Evolutionary conservation across 2,113 vertebrate species (phyloP).

Genomic region (Brachypteracias leptosomus): DNA sequence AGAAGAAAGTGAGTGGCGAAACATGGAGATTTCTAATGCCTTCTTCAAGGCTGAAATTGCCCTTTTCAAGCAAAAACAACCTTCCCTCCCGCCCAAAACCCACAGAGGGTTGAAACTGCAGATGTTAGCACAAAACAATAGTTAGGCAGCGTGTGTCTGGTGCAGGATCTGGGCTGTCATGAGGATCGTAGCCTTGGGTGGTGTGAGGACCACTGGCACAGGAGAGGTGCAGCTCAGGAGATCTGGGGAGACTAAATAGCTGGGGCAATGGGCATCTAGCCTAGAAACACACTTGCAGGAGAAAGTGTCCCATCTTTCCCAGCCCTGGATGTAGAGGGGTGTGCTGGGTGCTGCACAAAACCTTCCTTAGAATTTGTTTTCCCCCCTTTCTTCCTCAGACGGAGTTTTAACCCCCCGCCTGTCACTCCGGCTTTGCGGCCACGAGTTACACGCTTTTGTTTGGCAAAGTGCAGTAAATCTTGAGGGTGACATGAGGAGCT

Average conservation of each 20-base stretch:
- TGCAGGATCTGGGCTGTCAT: background rate
- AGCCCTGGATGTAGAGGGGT: background rate
- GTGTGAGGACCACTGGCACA: background rate
- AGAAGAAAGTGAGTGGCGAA: background rate
- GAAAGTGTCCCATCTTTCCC: background rate
- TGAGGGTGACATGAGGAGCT: background rate
- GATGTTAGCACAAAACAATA: background rate
- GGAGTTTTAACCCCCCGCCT: background rate
- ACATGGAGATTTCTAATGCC: background rate
- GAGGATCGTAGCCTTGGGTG: accelerated
- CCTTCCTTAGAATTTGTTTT: background rate
- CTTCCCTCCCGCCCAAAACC: background rate
- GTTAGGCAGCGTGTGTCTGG: background rate
- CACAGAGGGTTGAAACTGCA: background rate
- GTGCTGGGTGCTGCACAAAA: background rate
- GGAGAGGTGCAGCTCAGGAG: background rate
- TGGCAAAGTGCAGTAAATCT: background rate
- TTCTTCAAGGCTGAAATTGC: background rate
- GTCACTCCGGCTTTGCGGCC: background rate
- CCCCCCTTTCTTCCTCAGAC: background rate
- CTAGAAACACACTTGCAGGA: background rate
- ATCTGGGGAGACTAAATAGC: background rate
- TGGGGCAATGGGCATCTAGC: background rate
- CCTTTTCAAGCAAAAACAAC: background rate
- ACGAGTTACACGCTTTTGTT: background rate